Conservation (phyloP, 2,113 vertebrate genomes). For the Erythrolamprus reginae region DNA sequence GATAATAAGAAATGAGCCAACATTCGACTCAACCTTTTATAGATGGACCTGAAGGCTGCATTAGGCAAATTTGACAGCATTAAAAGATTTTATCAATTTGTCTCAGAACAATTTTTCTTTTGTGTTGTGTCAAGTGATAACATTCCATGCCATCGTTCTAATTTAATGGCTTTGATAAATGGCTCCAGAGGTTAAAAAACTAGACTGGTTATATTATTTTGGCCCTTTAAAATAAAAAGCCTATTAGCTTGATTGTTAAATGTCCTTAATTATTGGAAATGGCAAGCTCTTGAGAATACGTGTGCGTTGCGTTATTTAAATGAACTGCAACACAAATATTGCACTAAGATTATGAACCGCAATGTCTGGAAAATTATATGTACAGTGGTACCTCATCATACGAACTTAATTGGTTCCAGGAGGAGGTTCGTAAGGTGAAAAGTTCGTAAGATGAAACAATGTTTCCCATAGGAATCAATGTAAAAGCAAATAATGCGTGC, state of each 20-base stretch:
- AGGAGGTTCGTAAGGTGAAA: no score
- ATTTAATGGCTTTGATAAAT: slow-evolving; percentile 82
- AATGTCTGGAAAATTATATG: slow-evolving; percentile 46
- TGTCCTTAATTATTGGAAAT: slow-evolving; percentile 73
- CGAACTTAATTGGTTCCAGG: no score
- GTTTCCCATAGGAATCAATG: no score
- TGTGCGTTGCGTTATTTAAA: slow-evolving; percentile 5
- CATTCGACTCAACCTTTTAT: slow-evolving; percentile 75
- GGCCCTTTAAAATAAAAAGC: slow-evolving; percentile 72
- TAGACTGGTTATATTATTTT: slow-evolving; percentile 71
- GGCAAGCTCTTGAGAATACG: slow-evolving; percentile 46
- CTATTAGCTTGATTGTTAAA: slow-evolving; percentile 79
- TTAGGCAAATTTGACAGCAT: slow-evolving; percentile 87
- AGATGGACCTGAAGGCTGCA: slow-evolving; percentile 83
- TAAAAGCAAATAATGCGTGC: no score
- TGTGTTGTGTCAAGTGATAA: slow-evolving; percentile 74
- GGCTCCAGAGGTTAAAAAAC: slow-evolving; percentile 72
- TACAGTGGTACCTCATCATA: no score
- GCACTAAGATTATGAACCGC: slow-evolving; percentile 56
- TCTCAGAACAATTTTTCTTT: slow-evolving; percentile 82
- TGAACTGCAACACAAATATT: slow-evolving; percentile 33
- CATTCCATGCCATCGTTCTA: slow-evolving; percentile 75
- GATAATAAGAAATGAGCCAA: slow-evolving; percentile 80
- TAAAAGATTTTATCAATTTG: slow-evolving; percentile 84
- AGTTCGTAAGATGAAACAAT: no score